A percentile compares a stretch with the other conserved stretches of the same genome.
Conservation (phyloP, 2,888 invertebrate species). For the Papilio protenor region DNA sequence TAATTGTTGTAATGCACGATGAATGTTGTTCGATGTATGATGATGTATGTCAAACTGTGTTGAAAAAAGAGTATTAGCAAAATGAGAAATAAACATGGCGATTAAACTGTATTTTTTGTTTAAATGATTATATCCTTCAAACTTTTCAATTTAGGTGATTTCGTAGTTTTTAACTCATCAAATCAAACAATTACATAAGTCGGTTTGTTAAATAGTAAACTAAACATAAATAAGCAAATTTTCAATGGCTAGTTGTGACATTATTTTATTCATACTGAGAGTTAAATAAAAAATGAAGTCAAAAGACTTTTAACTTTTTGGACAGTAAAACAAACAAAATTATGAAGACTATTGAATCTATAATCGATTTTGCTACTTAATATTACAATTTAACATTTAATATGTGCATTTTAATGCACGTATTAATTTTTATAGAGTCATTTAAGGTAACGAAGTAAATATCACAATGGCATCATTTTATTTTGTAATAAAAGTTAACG, state of each 20-base stretch:
- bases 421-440: background rate
- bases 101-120: conserved; percentile 71
- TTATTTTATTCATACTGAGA: background rate
- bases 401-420: background rate
- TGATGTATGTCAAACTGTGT: conserved; percentile 79
- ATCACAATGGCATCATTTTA: conserved; percentile 11
- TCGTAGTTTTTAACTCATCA: too few relatives aligned
- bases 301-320: background rate
- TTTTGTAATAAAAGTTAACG: conserved; percentile 17
- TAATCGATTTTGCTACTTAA: background rate
- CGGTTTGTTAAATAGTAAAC: too few relatives aligned
- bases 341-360: background rate
- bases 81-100: conserved; percentile 76
- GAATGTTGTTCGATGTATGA: conserved; percentile 77
- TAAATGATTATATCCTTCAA: conserved; percentile 43
- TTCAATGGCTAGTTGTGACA: background rate
- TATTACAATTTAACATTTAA: background rate
- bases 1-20: conserved; percentile 64
- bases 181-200: background rate
- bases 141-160: background rate
- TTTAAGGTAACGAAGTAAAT: conserved; percentile 28
- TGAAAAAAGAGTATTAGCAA: conserved; percentile 70
- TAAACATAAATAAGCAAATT: background rate
- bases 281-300: too few relatives aligned
- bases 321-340: background rate